Conservation (phyloP, 2,888 invertebrate species). For the Spisula subtruncata region DNA sequence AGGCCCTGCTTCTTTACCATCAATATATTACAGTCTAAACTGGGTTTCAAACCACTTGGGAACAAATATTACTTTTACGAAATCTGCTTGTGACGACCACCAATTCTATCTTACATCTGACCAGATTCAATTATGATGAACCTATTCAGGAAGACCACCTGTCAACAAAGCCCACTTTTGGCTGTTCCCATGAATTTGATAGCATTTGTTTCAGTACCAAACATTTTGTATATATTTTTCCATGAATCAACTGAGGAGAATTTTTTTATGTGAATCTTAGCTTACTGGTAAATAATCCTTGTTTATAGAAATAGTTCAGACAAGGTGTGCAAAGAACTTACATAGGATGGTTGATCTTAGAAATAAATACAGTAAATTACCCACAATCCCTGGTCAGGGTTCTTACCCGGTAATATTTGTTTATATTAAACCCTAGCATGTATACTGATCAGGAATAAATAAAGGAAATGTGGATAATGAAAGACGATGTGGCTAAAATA, state of each 20-base stretch:
- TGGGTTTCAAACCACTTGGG: no score
- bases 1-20: no score
- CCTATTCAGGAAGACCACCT: no score
- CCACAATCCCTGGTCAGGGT: not conserved
- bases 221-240: no score
- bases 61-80: no score
- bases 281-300: not conserved
- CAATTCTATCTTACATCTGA: no score
- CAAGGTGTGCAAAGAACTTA: not conserved
- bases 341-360: not conserved
- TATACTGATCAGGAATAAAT: slow-evolving; percentile 26
- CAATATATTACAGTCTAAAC: no score
- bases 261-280: not conserved
- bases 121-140: no score
- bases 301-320: not conserved
- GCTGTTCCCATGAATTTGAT: no score
- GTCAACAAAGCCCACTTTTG: no score
- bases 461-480: slow-evolving; percentile 44
- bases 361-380: slow-evolving; percentile 3
- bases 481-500: slow-evolving; percentile 24
- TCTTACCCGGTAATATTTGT: not conserved
- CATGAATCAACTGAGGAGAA: not conserved
- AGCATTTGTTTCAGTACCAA: no score
- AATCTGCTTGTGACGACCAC: no score
- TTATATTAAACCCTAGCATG: not conserved